phyloP scores from a whole-genome alignment of 2,888 invertebrate species.

The Penaeus monodon region DNA sequence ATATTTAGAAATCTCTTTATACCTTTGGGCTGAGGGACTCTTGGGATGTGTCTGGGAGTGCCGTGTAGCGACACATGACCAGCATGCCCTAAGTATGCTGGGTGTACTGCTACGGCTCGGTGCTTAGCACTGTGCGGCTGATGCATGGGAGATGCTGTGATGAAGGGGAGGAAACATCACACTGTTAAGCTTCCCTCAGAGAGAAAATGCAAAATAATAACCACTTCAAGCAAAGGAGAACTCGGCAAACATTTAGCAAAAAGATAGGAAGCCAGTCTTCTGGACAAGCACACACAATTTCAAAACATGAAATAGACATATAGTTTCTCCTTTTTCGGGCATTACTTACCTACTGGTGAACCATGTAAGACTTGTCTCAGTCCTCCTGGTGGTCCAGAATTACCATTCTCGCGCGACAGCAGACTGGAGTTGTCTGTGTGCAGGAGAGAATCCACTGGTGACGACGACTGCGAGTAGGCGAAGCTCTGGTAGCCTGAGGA shows the following conservation, averaged over 20 bases:
- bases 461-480: conserved; percentile 87
- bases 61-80: conserved; percentile 49
- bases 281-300: neutral
- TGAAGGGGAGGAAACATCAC: conserved; percentile 7
- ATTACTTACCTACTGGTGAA: conserved; percentile 48
- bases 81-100: conserved; percentile 40
- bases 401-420: conserved; percentile 54
- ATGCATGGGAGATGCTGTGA: conserved; percentile 51
- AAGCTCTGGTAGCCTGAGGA: conserved; percentile 91
- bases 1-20: neutral
- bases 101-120: conserved; percentile 47
- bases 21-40: conserved; percentile 53
- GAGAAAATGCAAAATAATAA: neutral
- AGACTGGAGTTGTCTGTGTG: conserved; percentile 47
- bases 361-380: conserved; percentile 44
- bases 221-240: neutral
- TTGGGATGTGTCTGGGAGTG: conserved; percentile 52
- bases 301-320: no score
- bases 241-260: conserved; percentile 2
- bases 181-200: neutral
- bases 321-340: neutral
- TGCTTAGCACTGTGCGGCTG: conserved; percentile 33
- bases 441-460: conserved; percentile 77
- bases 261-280: conserved; percentile 1
- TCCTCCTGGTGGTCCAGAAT: conserved; percentile 29